Evolutionary conservation across 2,797 vertebrate species (phyloP).

Genomic region (Hoplostethus atlanticus): DNA sequence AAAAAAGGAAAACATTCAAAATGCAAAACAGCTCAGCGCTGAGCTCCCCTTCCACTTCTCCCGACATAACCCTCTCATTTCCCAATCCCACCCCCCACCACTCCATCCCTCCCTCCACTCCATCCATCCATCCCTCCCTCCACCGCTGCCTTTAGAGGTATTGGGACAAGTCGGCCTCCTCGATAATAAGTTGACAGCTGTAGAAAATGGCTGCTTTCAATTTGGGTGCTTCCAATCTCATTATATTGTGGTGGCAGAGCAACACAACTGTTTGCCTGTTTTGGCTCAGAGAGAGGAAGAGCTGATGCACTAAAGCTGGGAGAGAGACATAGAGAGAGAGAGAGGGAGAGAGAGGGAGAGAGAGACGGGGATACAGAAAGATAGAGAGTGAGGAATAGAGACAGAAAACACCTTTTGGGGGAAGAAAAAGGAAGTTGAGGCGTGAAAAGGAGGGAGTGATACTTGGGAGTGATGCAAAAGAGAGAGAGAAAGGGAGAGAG

Average conservation of each 20-base stretch:
- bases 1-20: conserved; percentile 72
- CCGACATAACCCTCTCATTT: conserved; percentile 48
- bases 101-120: conserved; percentile 51
- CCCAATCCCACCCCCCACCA: conserved; percentile 29
- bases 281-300: conserved; percentile 57
- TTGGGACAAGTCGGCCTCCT: conserved; percentile 71
- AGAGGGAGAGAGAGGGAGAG: conserved; percentile 20
- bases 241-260: conserved; percentile 78
- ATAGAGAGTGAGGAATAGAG: too few species aligned
- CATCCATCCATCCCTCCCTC: conserved; percentile 46
- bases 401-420: too few species aligned
- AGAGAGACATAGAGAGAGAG: conserved; percentile 14
- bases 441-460: too few species aligned
- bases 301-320: conserved; percentile 33
- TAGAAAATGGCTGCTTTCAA: conserved; percentile 88
- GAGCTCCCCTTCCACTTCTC: conserved; percentile 46
- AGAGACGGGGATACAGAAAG: not conserved
- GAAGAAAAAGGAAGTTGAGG: too few species aligned
- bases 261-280: conserved; percentile 69
- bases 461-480: not conserved
- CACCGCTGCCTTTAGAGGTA: conserved; percentile 61
- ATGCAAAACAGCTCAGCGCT: conserved; percentile 76
- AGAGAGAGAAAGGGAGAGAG: conserved; percentile 2
- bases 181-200: conserved; percentile 86
- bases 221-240: conserved; percentile 83